Evolutionary conservation across 2,888 invertebrate species (phyloP), one percentile per base, ranked within the genome.

Genomic region (Sicus ferrugineus): DNA sequence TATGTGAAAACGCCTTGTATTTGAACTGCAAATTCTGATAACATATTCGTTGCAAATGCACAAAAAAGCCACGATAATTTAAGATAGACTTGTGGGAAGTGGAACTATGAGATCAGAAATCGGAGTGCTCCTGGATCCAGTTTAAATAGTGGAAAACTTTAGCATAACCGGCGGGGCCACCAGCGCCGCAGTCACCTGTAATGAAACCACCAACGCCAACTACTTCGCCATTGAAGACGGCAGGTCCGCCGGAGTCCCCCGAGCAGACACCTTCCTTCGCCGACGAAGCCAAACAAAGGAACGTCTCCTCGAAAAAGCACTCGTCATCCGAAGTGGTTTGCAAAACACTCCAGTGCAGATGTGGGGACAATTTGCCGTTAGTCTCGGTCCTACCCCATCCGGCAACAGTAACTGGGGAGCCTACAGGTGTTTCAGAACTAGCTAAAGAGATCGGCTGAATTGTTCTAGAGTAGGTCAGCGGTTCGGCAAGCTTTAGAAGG

Each of bases 181-280:
- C 11, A n/a, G 70, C 34, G 3, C 80, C 83, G 26, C 83, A 83
- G 14, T 74, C 75, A 6, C 67, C 66, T 6, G 71, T 14, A 2
- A 79, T 75, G 62, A 82, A 82, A 0, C 78, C 79, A 38, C 80
- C 78, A 21, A 81, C 73, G 63, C 82, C 82, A n/a, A 81, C 80
- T 21, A 83, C 62, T 62, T 79, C 72, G 0, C 77, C 75, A 0
- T 79, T 74, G 31, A 78, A 80, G 2, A 76, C 58, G 11, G 82
- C 80, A 30, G 83, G 82, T 6, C 82, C 82, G 16, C 83, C 83
- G 4, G 81, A 82, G 65, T 83, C 83, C 0, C 81, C 83, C 31
- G 77, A 74, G 73, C 83, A 83, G n/a, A 77, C 78, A 2, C 83
- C 83, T 54, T 79, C 77, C 30, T 75, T 50, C 0, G 42, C 65